phyloP scores from a whole-genome alignment of 2,113 vertebrate species.

The Silurus meridionalis region DNA sequence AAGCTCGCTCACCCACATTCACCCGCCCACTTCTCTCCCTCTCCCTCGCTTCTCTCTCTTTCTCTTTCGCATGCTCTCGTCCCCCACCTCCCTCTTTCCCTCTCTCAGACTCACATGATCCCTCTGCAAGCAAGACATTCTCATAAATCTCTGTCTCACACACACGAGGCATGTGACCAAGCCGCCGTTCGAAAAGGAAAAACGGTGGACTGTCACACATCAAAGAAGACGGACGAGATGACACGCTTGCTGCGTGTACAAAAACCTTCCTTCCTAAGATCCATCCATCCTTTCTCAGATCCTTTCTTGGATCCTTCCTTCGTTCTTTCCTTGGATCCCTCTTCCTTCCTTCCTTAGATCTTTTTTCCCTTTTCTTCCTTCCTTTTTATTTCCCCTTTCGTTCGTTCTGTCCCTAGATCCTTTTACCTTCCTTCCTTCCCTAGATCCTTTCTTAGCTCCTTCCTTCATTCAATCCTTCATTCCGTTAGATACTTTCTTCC shows the following conservation, averaged over 20 bases:
- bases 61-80: slow-evolving; percentile 54
- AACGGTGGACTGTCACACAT: slow-evolving; percentile 30
- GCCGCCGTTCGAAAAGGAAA: slow-evolving; percentile 29
- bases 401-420: too few relatives aligned
- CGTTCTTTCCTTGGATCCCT: too few relatives aligned
- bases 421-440: too few relatives aligned
- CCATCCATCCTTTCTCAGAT: too few relatives aligned
- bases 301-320: too few relatives aligned
- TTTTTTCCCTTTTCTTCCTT: too few relatives aligned
- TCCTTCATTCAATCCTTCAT: too few relatives aligned
- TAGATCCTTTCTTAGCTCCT: too few relatives aligned
- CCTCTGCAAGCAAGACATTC: slow-evolving; percentile 70
- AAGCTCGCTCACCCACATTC: slow-evolving; percentile 67
- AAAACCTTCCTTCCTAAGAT: slow-evolving; percentile 49
- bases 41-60: slow-evolving; percentile 52
- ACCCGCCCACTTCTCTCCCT: slow-evolving; percentile 74
- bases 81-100: slow-evolving; percentile 42
- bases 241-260: slow-evolving; percentile 19
- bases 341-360: too few relatives aligned
- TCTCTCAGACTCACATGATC: slow-evolving; percentile 65
- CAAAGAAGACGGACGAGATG: slow-evolving; percentile 30
- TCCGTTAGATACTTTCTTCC: too few relatives aligned
- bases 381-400: slow-evolving; percentile 24
- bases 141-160: slow-evolving; percentile 59
- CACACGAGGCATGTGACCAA: slow-evolving; percentile 68